These are phyloP conservation scores for Mylabris sibirica DNA, from an alignment of 2,888 invertebrate species.

Conservation along the genomic window DNA sequence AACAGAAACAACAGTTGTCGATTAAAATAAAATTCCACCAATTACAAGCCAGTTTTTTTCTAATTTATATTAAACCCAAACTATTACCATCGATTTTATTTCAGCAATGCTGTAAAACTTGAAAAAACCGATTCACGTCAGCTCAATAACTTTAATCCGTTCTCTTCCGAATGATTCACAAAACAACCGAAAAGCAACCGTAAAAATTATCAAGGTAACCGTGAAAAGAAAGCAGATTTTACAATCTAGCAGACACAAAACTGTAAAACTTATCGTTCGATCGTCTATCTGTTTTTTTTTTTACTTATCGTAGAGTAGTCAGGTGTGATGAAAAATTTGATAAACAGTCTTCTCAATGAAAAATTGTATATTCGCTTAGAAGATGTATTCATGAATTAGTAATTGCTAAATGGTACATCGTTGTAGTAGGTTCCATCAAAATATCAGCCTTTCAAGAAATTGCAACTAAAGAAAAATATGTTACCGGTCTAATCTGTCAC, in stretches of 20 bases:
- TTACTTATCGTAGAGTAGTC: too few relatives aligned
- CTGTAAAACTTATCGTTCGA: neutral
- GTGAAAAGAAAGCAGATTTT: neutral
- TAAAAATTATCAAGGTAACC: neutral
- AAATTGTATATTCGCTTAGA: neutral
- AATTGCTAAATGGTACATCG: conserved; percentile 41
- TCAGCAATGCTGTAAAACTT: neutral
- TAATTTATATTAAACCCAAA: conserved; percentile 21
- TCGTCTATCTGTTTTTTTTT: too few relatives aligned
- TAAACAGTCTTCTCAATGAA: too few relatives aligned
- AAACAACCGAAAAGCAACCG: neutral
- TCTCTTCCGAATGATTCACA: neutral
- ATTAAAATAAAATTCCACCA: too few relatives aligned
- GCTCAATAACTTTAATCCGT: neutral
- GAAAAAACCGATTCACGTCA: neutral
- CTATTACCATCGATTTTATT: neutral
- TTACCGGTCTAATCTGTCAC: conserved; percentile 58
- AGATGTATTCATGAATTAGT: conserved; percentile 46
- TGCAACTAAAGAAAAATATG: conserved; percentile 55
- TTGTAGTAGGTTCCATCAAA: conserved; percentile 17
- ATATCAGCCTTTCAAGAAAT: conserved; percentile 46
- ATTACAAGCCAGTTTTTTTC: conserved; percentile 24
- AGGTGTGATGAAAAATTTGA: too few relatives aligned
- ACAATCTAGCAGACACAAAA: neutral
- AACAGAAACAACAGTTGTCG: conserved; percentile 34